A percentile compares a stretch with the other conserved stretches of the same genome.
phyloP scores from a whole-genome alignment of 2,797 vertebrate genomes.

The Halcyon chelicuti region DNA sequence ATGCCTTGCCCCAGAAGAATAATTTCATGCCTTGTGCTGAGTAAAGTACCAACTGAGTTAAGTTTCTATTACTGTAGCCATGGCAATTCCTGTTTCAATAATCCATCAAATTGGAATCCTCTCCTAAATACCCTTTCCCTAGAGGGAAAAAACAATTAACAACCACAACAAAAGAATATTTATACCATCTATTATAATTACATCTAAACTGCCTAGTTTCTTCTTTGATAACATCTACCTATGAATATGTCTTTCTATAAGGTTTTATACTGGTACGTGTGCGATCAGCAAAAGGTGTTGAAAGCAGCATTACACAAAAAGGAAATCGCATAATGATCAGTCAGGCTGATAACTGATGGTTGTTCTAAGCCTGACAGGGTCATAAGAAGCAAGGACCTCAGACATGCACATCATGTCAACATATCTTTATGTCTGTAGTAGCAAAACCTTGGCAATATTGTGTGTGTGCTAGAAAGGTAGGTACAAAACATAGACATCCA shows the following conservation, averaged over 20 bases:
- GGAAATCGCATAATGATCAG: not conserved
- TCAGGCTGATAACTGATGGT: not conserved
- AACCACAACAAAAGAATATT: not conserved
- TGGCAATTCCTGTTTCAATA: slow-evolving; percentile 14
- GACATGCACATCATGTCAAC: not conserved
- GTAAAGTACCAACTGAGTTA: not conserved
- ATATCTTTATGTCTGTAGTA: not conserved
- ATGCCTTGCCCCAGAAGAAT: not conserved
- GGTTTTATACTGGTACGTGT: not conserved
- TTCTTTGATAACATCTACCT: not conserved
- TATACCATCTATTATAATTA: not conserved
- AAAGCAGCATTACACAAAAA: not conserved
- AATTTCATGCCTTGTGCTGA: slow-evolving; percentile 2
- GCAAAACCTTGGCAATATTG: not conserved
- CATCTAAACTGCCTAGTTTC: not conserved
- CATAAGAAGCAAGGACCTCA: not conserved
- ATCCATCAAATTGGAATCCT: slow-evolving; percentile 22
- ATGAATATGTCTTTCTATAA: not conserved
- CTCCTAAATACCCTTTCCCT: not conserved
- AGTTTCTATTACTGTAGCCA: not conserved
- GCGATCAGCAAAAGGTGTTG: not conserved
- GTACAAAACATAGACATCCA: not conserved
- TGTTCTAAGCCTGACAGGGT: not conserved
- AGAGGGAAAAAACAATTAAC: slow-evolving; percentile 5
- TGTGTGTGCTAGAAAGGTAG: not conserved